Conservation (phyloP, 2,888 invertebrate genomes). For the Omphaloscelis lunosa region DNA sequence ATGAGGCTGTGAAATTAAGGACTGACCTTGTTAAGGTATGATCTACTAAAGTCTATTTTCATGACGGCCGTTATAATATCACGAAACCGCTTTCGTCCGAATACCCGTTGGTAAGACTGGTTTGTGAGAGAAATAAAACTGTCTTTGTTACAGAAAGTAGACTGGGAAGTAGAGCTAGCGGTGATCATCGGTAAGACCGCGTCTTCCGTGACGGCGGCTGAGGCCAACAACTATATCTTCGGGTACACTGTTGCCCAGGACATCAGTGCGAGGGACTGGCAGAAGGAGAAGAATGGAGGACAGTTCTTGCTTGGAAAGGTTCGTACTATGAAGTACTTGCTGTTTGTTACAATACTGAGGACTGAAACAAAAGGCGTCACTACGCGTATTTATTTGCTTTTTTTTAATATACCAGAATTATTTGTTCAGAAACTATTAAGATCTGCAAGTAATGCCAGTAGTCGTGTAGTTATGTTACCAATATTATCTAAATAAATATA, state of each 20-base stretch:
- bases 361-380: neutral
- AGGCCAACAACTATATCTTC: conserved; percentile 94
- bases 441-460: too few relatives aligned
- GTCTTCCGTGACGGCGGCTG: conserved; percentile 91
- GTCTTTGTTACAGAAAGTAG: conserved; percentile 92
- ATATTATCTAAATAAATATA: too few relatives aligned
- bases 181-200: conserved; percentile 95
- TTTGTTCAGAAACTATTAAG: too few relatives aligned
- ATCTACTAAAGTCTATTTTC: neutral
- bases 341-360: neutral
- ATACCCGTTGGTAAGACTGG: neutral
- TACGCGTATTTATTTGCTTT: too few relatives aligned
- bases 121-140: neutral
- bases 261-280: conserved; percentile 97
- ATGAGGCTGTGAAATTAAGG: conserved; percentile 91
- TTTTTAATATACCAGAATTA: too few relatives aligned
- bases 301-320: conserved; percentile 84
- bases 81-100: too few relatives aligned
- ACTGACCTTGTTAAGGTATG: conserved; percentile 69
- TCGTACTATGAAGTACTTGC: neutral
- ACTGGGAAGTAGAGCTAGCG: conserved; percentile 97
- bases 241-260: conserved; percentile 97
- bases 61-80: too few relatives aligned
- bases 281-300: conserved; percentile 94
- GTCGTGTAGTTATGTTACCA: too few relatives aligned